These are phyloP conservation scores for Drosophila maculinotata DNA, from an alignment of 2,888 invertebrate genomes.

Conservation along the genomic window DNA sequence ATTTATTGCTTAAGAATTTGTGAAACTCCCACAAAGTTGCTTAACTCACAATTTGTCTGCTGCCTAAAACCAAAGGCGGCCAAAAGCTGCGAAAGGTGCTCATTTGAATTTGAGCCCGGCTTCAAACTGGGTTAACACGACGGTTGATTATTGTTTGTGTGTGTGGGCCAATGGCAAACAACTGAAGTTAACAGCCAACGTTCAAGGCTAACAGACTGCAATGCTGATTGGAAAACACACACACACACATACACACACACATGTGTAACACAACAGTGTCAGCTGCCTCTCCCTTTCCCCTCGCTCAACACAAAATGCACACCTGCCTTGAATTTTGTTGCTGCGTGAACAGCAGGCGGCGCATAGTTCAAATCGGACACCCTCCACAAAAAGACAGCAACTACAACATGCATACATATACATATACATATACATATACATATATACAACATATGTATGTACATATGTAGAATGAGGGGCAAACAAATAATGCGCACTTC, in stretches of 20 bases:
- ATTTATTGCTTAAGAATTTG: slow-evolving; percentile 8
- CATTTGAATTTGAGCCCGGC: slow-evolving; percentile 29
- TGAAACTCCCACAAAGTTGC: slow-evolving; percentile 11
- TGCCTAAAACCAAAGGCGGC: slow-evolving; percentile 11
- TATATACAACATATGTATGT: neutral
- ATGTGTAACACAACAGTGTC: slow-evolving; percentile 24
- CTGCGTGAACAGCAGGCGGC: slow-evolving; percentile 27
- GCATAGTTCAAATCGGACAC: slow-evolving; percentile 32
- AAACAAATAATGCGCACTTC: slow-evolving; percentile 70
- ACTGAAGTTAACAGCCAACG: slow-evolving; percentile 41
- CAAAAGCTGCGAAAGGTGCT: slow-evolving; percentile 13
- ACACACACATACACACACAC: slow-evolving; percentile 1
- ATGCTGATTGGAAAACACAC: slow-evolving; percentile 36
- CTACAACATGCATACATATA: neutral
- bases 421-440: neutral
- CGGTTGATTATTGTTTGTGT: slow-evolving; percentile 2
- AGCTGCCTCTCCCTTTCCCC: slow-evolving; percentile 32
- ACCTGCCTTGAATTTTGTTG: slow-evolving; percentile 39
- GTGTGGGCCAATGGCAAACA: slow-evolving; percentile 51
- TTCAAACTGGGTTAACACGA: slow-evolving; percentile 43
- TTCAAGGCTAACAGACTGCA: slow-evolving; percentile 37
- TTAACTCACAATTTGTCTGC: slow-evolving; percentile 2
- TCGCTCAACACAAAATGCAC: slow-evolving; percentile 30
- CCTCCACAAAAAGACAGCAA: slow-evolving; percentile 23
- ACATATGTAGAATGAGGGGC: slow-evolving; percentile 6